phyloP scores from a whole-genome alignment of 1,140 invertebrate genomes.

The Trichonephila clavipes region DNA sequence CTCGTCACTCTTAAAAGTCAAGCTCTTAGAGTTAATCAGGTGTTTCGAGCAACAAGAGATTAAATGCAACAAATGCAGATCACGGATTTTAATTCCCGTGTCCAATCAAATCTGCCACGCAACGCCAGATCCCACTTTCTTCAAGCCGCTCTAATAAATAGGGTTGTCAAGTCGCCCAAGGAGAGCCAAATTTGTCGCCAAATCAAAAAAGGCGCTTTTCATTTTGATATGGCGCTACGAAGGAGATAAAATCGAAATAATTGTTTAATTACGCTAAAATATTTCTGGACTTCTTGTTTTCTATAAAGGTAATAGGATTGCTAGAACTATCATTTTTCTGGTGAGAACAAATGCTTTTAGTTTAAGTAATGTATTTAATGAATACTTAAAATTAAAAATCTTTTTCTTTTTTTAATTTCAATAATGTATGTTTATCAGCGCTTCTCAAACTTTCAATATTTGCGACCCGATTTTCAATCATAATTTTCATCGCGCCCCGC shows the following conservation, averaged over 20 bases:
- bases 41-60: conserved; percentile 16
- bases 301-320: too few relatives aligned
- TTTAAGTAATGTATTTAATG: too few relatives aligned
- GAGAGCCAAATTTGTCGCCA: background rate
- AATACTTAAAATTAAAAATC: too few relatives aligned
- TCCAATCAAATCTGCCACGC: conserved; percentile 15
- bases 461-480: too few relatives aligned
- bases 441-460: too few relatives aligned
- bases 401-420: too few relatives aligned
- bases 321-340: too few relatives aligned
- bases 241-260: background rate
- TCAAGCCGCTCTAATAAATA: conserved; percentile 22
- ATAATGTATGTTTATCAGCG: too few relatives aligned
- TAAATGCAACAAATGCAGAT: conserved; percentile 27
- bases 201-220: background rate
- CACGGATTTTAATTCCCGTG: conserved; percentile 40
- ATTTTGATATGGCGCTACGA: background rate
- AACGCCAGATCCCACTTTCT: conserved; percentile 10
- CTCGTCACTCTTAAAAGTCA: background rate
- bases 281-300: too few relatives aligned
- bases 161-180: background rate
- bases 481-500: too few relatives aligned
- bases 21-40: conserved; percentile 30
- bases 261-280: too few relatives aligned
- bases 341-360: too few relatives aligned